Evolutionary conservation across 2,113 vertebrate genomes (phyloP).

Genomic region (Amia ocellicauda): DNA sequence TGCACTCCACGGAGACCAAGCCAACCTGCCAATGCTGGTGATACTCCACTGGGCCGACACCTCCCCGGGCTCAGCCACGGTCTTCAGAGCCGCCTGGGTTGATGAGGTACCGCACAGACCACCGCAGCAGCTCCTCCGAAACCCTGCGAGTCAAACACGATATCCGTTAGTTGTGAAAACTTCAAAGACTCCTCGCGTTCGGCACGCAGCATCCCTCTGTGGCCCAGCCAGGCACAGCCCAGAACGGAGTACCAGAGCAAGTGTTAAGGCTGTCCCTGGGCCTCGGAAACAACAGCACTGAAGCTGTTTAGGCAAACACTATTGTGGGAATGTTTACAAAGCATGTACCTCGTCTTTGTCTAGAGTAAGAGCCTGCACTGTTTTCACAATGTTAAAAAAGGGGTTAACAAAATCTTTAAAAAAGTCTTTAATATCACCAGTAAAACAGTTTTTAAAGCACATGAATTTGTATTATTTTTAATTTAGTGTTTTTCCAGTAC

Average conservation of each 20-base stretch:
- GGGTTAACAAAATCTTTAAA: no score
- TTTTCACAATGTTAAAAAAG: no score
- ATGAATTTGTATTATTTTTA: no score
- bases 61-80: background rate
- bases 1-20: no score
- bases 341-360: no score
- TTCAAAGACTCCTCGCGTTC: no score
- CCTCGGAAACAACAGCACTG: background rate
- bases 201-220: no score
- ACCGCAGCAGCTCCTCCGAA: conserved; percentile 9
- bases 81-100: background rate
- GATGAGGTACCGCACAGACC: conserved; percentile 9
- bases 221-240: background rate
- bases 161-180: background rate
- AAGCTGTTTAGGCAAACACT: background rate
- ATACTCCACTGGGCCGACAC: background rate
- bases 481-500: no score
- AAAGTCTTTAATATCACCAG: no score
- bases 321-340: background rate
- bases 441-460: no score
- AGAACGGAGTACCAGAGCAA: conserved; percentile 4
- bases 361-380: no score
- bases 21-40: background rate
- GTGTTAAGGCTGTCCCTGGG: no score
- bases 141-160: conserved; percentile 4